phyloP scores from a whole-genome alignment of 2,888 invertebrate species.

The Meteorus cinctellus region DNA sequence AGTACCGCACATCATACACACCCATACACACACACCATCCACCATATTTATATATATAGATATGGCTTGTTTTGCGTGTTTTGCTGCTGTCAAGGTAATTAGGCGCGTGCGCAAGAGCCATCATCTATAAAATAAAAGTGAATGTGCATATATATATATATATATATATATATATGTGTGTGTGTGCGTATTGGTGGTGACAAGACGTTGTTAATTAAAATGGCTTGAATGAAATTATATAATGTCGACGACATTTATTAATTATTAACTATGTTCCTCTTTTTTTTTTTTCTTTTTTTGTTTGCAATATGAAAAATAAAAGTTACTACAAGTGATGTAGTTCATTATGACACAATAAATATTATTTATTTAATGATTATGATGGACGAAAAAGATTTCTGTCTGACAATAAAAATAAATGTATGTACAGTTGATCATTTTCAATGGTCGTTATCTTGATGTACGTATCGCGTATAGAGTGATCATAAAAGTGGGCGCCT shows the following conservation, averaged over 20 bases:
- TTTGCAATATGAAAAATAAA: neutral
- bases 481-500: slow-evolving; percentile 35
- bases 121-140: slow-evolving; percentile 4
- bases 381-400: slow-evolving; percentile 15
- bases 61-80: neutral
- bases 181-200: slow-evolving; percentile 16
- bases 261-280: neutral
- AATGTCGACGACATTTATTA: neutral
- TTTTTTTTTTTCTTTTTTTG: neutral
- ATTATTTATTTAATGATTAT: slow-evolving; percentile 12
- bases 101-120: slow-evolving; percentile 18
- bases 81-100: slow-evolving; percentile 26
- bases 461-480: slow-evolving; percentile 49
- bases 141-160: neutral
- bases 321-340: neutral
- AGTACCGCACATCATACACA: slow-evolving; percentile 49
- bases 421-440: slow-evolving; percentile 59
- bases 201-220: slow-evolving; percentile 17
- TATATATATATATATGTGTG: no score
- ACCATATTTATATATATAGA: neutral
- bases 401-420: slow-evolving; percentile 31
- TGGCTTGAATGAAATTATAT: neutral
- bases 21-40: neutral
- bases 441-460: slow-evolving; percentile 66
- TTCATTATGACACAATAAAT: neutral